These are phyloP conservation scores for Cephus rjabovi DNA, from an alignment of 2,888 invertebrate genomes.

Conservation along the genomic window DNA sequence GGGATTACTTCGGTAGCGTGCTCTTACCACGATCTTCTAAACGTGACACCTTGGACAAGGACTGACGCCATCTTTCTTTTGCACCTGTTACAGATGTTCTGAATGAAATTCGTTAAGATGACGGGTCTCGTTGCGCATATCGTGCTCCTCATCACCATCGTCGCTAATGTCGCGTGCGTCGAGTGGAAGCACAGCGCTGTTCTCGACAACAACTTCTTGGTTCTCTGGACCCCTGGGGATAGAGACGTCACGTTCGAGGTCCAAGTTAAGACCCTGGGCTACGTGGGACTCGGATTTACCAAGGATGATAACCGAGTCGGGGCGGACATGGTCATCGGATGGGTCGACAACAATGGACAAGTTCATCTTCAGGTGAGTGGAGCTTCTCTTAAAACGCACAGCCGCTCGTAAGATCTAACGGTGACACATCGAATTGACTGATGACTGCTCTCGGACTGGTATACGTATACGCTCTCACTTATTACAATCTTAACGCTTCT, in stretches of 20 bases:
- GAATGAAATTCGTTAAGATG: slow-evolving; percentile 46
- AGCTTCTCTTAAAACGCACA: background rate
- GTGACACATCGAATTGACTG: background rate
- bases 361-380: slow-evolving; percentile 84
- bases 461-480: background rate
- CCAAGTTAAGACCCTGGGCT: slow-evolving; percentile 86
- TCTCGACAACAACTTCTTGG: slow-evolving; percentile 71
- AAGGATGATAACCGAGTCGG: slow-evolving; percentile 83
- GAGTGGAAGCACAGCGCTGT: slow-evolving; percentile 72
- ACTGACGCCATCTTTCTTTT: background rate
- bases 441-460: background rate
- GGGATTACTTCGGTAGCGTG: background rate
- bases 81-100: slow-evolving; percentile 37
- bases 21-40: background rate
- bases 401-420: background rate
- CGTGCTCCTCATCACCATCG: slow-evolving; percentile 39
- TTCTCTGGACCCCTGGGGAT: slow-evolving; percentile 80
- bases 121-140: slow-evolving; percentile 48
- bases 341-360: slow-evolving; percentile 84
- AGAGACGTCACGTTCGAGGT: slow-evolving; percentile 86
- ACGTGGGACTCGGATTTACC: slow-evolving; percentile 89
- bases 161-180: slow-evolving; percentile 49
- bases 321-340: slow-evolving; percentile 89
- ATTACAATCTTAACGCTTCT: background rate
- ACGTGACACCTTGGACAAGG: slow-evolving; percentile 3